Base-by-base conservation (phyloP, 1,140 invertebrate genomes). In the Formica exsecta region DNA sequence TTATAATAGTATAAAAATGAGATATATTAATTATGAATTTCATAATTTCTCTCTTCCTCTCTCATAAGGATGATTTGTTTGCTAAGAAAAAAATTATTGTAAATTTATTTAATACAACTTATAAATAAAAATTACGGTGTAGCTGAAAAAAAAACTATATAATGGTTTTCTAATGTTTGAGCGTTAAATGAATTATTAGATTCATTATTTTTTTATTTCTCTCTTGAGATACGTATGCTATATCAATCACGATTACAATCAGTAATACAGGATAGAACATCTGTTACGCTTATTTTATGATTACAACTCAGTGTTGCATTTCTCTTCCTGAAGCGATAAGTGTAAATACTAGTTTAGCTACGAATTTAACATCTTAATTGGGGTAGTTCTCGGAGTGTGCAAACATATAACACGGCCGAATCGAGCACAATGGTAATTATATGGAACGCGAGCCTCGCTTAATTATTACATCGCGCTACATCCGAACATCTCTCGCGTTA, bases 291-390 rank as follows among this genome's bases (percentile, higher is more conserved):
- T 83, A 61, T 83, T 83, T 62, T 62, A 62, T 44, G 68, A 25
- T 70, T 57, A 32, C 22, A 80, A 44, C 16, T 32, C n/a, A 22
- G 57, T 48, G 65, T 32, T 51, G 79, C 79, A 70, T 61, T 54
- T 61, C 73, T n/a, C 79, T 73, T 62, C 79, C 68, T 81, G 38
- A 44, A 62, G 79, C 68, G 68, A 83, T 83, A 83, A 83, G 68
- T 83, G 54, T 83, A 83, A 83, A 83, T 83, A 73, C 79, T 83
- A 74, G 66, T 83, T 83, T 83, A 83, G 54, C 25, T 61, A 29
- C 54, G 66, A 73, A 74, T 83, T 83, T 83, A 61, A 83, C 68
- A 71, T 83, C 57, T 74, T 83, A 83, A 83, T 83, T 83, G 68
- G 79, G 29, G 7, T 74, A 74, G 79, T 83, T 83, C 79, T 73